Evolutionary conservation across 2,113 vertebrate species (phyloP).

Genomic region (Muntiacus muntjak): DNA sequence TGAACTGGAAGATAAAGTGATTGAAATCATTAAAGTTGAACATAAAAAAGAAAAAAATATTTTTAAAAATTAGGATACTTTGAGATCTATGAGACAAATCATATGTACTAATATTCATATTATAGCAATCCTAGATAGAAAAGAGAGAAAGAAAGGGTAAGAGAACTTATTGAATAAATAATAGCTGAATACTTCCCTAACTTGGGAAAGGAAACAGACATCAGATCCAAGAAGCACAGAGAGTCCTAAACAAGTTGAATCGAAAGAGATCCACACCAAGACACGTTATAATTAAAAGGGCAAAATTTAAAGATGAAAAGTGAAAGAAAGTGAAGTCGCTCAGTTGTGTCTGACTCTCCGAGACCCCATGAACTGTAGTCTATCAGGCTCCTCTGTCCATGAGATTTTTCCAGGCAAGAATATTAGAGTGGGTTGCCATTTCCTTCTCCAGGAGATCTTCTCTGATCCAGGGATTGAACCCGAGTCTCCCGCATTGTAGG

Average conservation of each 20-base stretch:
- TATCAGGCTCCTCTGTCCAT: no score
- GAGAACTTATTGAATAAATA: background rate
- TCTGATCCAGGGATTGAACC: background rate
- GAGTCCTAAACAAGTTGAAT: background rate
- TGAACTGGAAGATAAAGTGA: background rate
- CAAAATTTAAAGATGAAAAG: background rate
- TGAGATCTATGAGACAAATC: background rate
- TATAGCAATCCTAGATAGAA: background rate
- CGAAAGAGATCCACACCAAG: background rate
- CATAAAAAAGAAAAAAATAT: background rate
- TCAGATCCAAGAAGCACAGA: background rate
- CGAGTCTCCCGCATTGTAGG: background rate
- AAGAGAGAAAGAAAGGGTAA: background rate
- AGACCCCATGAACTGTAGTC: no score
- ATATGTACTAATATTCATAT: background rate
- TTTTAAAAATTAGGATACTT: background rate
- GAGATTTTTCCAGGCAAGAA: no score
- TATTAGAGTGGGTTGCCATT: no score
- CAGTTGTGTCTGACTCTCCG: no score
- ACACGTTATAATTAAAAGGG: background rate
- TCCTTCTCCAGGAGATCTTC: background rate
- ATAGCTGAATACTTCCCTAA: background rate
- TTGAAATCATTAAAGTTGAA: background rate
- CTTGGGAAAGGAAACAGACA: background rate
- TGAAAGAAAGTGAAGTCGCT: no score